Evolutionary conservation across 2,888 invertebrate genomes (phyloP), one percentile per base, ranked within the genome.

Genomic region (Arrhopalites spinosus): DNA sequence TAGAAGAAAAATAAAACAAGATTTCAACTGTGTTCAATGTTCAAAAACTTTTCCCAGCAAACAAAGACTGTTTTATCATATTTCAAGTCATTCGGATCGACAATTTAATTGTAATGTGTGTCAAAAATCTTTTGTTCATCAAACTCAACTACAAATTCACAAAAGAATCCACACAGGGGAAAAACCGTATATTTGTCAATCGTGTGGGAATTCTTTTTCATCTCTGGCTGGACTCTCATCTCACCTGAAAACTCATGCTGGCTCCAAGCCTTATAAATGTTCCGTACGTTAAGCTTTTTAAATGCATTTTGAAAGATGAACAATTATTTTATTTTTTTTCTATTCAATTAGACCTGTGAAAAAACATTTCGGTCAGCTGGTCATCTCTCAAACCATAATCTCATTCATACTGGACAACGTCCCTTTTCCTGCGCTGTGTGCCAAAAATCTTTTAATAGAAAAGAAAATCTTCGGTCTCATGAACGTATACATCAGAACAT

Each of bases 401-500:
- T 73, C 1, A 76, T 76, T 20, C 76, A 76, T 68, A 50, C 76
- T 1, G 73, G 73, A 0, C 73, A 73, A 25, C 43, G 30, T 8
- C 73, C 73, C 1, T 76, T 63, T 30, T 53, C 63, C 1, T 76
- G 76, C 25, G 0, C 63, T 3, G 29, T 47, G 15, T 76, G 76
- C 25, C 61, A 73, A 43, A 73, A 68, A 30, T 30, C 64, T 8
- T 76, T 76, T 53, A 76, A 76, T 53, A 45, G 76, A 0, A 76
- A 73, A 61, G 76, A 76, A 72, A 76, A 76, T 67, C 67, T 76
- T 7, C 56, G 67, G 5, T 47, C 73, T 20, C 76, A 76, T 53
- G 61, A 67, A n/a, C 67, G 43, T 23, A 76, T 72, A 27, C 76
- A 76, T 30, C 45, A 56, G 13, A 73, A 23, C 1, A 17, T 67